Evolutionary conservation across 30 jellyfish, hydroid and myxozoan genomes (phyloP).

Genomic region (Haliclystus octoradiatus): DNA sequence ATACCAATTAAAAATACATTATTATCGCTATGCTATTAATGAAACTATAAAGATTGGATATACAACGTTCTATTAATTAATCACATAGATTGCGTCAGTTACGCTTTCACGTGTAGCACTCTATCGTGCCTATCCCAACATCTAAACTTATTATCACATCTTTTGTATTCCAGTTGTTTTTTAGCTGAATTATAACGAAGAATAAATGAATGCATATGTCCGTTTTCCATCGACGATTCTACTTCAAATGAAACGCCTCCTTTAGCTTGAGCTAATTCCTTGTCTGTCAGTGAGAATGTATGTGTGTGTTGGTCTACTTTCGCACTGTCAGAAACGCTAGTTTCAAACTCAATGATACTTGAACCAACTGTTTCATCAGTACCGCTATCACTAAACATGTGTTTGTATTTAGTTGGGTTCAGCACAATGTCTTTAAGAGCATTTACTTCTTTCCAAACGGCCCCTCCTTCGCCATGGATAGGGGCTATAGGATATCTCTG

Average conservation of each 20-base stretch:
- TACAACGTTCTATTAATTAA: too few species aligned
- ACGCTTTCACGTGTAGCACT: neutral
- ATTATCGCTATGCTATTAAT: too few species aligned
- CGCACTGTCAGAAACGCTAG: constrained; percentile 25
- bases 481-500: constrained; percentile 59
- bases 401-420: constrained; percentile 16
- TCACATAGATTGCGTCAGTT: too few species aligned
- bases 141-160: constrained; percentile 23
- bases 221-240: constrained; percentile 50
- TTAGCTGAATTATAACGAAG: constrained; percentile 18
- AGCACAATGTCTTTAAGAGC: constrained; percentile 42
- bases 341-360: constrained; percentile 9
- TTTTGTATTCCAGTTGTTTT: constrained; percentile 10
- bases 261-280: constrained; percentile 13
- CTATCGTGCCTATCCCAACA: constrained; percentile 52
- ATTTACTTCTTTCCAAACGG: constrained; percentile 61
- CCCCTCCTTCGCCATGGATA: constrained; percentile 66
- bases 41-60: too few species aligned
- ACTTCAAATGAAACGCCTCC: constrained; percentile 1
- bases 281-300: constrained; percentile 11
- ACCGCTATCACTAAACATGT: constrained; percentile 15
- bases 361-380: constrained; percentile 6
- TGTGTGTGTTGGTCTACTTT: constrained; percentile 31
- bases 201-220: constrained; percentile 43
- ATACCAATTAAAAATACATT: too few species aligned